Conservation (phyloP, 1,140 invertebrate species). For the Drosophila aff. region DNA sequence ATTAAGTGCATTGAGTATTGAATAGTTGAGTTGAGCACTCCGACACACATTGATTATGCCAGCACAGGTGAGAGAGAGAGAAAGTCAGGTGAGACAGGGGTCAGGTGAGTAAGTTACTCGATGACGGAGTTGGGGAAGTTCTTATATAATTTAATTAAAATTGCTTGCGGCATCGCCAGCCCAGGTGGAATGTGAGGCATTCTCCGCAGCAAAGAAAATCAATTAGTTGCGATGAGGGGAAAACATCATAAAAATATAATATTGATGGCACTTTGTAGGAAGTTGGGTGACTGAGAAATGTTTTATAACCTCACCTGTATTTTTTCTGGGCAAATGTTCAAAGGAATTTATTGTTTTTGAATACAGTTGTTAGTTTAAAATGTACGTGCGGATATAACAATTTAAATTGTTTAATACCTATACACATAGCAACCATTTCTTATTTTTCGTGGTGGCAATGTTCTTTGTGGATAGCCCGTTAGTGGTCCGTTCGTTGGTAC, state of each 20-base stretch:
- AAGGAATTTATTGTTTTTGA: too few species aligned
- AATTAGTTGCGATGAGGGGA: constrained; percentile 17
- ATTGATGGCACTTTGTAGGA: constrained; percentile 15
- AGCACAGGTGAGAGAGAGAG: not conserved
- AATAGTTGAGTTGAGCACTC: constrained; percentile 15
- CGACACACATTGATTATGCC: constrained; percentile 28
- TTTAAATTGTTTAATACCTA: too few species aligned
- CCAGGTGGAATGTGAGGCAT: constrained; percentile 24
- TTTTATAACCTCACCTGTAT: not conserved
- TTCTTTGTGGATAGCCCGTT: too few species aligned
- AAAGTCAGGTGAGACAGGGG: not conserved
- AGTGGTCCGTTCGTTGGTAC: too few species aligned
- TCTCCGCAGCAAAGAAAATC: constrained; percentile 17
- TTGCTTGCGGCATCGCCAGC: not conserved
- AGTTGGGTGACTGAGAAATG: not conserved
- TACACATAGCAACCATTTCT: too few species aligned
- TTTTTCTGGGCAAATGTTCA: not conserved
- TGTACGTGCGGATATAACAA: too few species aligned
- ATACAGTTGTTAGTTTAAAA: not conserved
- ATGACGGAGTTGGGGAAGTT: not conserved
- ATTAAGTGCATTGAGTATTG: constrained; percentile 33
- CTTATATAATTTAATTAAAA: constrained; percentile 51
- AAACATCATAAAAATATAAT: constrained; percentile 9
- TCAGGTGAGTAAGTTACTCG: not conserved
- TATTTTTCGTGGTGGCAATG: too few species aligned